Evolutionary conservation across 2,797 vertebrate genomes (phyloP).

Genomic region (Phrynocephalus guinanensis): DNA sequence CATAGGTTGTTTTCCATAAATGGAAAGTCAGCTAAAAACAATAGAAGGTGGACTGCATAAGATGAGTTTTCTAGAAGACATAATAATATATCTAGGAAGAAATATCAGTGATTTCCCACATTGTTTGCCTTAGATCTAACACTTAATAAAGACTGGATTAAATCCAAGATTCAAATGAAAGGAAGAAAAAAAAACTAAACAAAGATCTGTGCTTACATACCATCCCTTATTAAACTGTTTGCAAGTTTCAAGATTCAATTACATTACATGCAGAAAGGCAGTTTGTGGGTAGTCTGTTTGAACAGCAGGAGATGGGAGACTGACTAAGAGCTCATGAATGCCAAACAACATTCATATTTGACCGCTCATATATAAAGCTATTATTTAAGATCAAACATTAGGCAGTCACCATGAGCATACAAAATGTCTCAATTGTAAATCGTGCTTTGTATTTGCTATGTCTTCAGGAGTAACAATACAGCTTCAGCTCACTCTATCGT

Average conservation of each 20-base stretch:
- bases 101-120: background rate
- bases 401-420: background rate
- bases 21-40: background rate
- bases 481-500: constrained; percentile 33
- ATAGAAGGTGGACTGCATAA: background rate
- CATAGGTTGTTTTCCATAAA: background rate
- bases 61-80: background rate
- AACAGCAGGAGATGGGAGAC: background rate
- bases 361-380: constrained; percentile 20
- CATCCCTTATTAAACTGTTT: constrained; percentile 18
- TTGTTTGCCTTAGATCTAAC: background rate
- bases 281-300: background rate
- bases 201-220: background rate
- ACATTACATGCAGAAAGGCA: background rate
- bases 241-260: constrained; percentile 18
- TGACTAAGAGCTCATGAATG: background rate
- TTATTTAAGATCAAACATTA: background rate
- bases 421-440: constrained; percentile 23
- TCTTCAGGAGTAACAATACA: constrained; percentile 21
- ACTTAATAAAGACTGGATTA: background rate
- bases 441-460: constrained; percentile 35
- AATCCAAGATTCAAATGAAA: background rate
- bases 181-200: background rate
- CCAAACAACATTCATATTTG: constrained; percentile 13
- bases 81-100: background rate